Evolutionary conservation across 2,113 vertebrate species (phyloP).

Genomic region (Eolophus roseicapilla): DNA sequence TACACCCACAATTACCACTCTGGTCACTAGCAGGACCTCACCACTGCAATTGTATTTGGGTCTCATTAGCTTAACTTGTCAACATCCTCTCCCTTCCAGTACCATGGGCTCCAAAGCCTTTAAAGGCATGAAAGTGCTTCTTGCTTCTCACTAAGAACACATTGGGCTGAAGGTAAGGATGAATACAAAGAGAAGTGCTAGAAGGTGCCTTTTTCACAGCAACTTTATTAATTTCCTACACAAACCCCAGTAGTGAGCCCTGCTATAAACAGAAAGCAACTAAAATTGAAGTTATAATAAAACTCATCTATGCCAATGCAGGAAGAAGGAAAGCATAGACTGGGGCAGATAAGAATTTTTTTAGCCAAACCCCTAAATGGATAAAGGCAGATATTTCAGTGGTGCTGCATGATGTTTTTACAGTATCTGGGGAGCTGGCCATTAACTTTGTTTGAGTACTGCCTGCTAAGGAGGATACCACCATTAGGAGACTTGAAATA

Average conservation of each 20-base stretch:
- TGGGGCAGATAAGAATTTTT: not conserved
- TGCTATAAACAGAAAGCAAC: not conserved
- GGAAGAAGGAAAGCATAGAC: not conserved
- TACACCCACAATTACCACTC: not conserved
- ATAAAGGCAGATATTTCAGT: not conserved
- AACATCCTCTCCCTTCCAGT: not conserved
- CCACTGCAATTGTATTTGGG: not conserved
- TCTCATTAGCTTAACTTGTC: not conserved
- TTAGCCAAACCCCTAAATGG: not conserved
- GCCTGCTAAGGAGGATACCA: not conserved
- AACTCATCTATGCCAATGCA: not conserved
- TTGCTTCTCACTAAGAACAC: not conserved
- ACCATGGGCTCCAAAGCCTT: not conserved
- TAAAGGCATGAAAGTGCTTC: not conserved
- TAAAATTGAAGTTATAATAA: not conserved
- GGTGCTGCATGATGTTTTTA: not conserved
- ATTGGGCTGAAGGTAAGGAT: not conserved
- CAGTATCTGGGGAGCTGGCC: not conserved
- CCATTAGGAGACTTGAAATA: not conserved
- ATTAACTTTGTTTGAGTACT: not conserved
- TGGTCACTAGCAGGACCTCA: not conserved
- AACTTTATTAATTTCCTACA: not conserved
- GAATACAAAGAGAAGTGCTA: not conserved
- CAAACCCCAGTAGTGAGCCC: not conserved
- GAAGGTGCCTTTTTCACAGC: not conserved